phyloP scores from a whole-genome alignment of 2,113 vertebrate genomes.

The Microcebus ravelobensis region DNA sequence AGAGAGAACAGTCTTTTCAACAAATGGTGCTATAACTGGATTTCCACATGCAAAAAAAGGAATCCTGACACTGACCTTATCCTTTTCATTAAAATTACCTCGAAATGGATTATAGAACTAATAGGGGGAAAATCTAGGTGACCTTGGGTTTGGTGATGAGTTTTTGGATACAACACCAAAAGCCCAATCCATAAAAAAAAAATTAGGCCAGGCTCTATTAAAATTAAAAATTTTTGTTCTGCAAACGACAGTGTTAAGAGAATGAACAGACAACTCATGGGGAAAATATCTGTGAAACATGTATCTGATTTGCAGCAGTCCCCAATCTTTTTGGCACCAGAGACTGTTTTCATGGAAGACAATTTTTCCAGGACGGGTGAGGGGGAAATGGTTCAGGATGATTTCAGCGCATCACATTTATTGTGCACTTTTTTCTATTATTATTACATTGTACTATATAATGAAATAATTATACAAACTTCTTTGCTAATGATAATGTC shows the following conservation, averaged over 20 bases:
- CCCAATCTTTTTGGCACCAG: too few species aligned
- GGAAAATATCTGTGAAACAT: not conserved
- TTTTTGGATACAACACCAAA: not conserved
- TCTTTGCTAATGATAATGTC: too few species aligned
- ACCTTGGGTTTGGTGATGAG: not conserved
- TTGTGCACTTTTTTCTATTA: too few species aligned
- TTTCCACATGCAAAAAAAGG: not conserved
- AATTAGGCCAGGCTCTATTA: not conserved
- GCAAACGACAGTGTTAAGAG: not conserved
- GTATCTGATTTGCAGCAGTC: not conserved
- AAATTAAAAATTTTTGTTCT: not conserved
- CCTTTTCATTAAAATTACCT: not conserved
- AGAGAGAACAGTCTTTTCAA: not conserved
- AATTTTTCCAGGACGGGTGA: too few species aligned
- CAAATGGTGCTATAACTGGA: not conserved
- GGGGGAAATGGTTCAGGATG: too few species aligned
- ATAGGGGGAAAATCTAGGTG: not conserved
- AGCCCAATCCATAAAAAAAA: not conserved
- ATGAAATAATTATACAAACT: too few species aligned
- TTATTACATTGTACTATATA: too few species aligned
- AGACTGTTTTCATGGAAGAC: too few species aligned
- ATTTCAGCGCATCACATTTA: too few species aligned
- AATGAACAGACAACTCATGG: not conserved
- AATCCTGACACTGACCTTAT: not conserved
- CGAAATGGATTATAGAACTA: not conserved